A percentile compares a stretch with the other conserved stretches of the same genome.
These are phyloP conservation scores for Alectura lathami DNA, from an alignment of 2,113 vertebrate genomes.

Conservation along the genomic window DNA sequence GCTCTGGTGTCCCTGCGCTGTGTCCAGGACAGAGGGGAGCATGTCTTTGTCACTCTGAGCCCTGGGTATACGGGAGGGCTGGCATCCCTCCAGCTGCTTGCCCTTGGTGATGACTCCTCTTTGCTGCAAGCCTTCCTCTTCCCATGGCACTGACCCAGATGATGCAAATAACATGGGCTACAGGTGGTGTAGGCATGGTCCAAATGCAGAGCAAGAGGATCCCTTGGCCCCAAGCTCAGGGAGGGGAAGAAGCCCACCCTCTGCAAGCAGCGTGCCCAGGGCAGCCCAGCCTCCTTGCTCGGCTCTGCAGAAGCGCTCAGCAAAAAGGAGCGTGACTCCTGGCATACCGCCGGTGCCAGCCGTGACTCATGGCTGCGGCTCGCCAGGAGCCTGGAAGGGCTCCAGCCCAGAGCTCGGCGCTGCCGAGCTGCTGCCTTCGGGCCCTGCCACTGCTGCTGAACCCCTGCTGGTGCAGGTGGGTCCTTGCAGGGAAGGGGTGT, in stretches of 20 bases:
- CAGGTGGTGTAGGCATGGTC: rapidly evolving
- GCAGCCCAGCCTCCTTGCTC: neutral
- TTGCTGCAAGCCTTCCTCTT: neutral
- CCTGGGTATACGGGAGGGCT: neutral
- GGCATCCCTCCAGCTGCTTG: neutral
- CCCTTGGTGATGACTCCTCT: neutral
- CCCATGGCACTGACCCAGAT: rapidly evolving
- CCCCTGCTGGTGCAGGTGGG: no score
- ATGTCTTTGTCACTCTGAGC: neutral
- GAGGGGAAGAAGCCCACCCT: no score
- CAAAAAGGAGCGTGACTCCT: neutral
- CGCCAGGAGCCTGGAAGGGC: neutral
- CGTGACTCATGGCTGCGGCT: conserved; percentile 32
- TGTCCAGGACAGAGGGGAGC: neutral
- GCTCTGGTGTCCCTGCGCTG: rapidly evolving
- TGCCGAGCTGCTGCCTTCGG: neutral
- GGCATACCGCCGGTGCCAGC: conserved; percentile 24
- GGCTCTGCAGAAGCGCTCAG: neutral
- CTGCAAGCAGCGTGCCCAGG: rapidly evolving
- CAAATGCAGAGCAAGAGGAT: rapidly evolving
- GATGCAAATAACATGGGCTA: neutral
- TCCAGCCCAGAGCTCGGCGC: neutral
- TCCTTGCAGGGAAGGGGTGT: neutral
- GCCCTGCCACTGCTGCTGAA: neutral
- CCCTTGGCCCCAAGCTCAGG: neutral